Evolutionary conservation across 2,888 invertebrate genomes (phyloP), one percentile per base, ranked within the genome.

Genomic region (Cremastinae sp.): DNA sequence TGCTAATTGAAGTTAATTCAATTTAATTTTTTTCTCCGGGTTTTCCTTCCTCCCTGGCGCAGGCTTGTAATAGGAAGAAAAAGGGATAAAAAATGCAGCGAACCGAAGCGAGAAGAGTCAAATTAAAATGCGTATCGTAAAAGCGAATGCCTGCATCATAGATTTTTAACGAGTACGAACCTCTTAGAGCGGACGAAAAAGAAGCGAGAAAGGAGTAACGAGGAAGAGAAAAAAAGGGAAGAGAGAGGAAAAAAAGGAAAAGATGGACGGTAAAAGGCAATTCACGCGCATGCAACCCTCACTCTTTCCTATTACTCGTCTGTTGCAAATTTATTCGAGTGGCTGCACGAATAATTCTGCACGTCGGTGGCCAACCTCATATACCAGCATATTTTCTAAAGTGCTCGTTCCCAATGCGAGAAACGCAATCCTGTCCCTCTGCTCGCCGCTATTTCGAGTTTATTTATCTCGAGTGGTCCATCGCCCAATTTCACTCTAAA

Each of bases 391-490:
- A 72, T 47, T 68, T 58, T 49, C 62, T 39, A 9, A 45, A 47
- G 28, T 18, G 4, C 74, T 62, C 41, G 45, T 10, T 49, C 43
- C 49, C 43, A 74, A 72, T 68, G 62, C 28, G 16, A 53, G 59
- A 64, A 70, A 68, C 56, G 28, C 28, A 65, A 35, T 14, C 61
- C 47, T 28, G 16, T 22, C 20, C 14, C 37, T 14, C 61, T 12
- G 58, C 51, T 49, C 37, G 10, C 61, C 16, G 58, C 51, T 49
- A 37, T 66, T 56, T n/a, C 56, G 35, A 80, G 74, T 81, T 82
- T 82, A 82, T 78, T 84, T 82, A 83, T 83, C 81, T 80, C 81
- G 80, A 83, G 84, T 83, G 78, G 74, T 58, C 81, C 81, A 80
- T 82, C 82, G 83, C 79, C 68, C 79, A 82, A 83, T 84, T 82